phyloP scores from a whole-genome alignment of 1,140 invertebrate genomes.

The Atta texana region DNA sequence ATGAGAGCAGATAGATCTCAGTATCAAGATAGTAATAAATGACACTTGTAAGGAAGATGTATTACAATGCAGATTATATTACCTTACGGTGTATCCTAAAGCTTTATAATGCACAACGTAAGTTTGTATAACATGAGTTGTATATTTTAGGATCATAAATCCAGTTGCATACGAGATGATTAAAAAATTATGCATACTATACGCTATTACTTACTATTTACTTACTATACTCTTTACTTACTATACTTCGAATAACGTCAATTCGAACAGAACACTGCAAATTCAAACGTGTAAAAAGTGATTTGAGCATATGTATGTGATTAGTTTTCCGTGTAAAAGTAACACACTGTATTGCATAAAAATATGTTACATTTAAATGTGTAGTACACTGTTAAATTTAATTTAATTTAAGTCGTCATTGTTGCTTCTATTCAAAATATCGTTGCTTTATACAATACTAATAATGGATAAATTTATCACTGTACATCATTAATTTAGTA shows the following conservation, averaged over 20 bases:
- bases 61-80: constrained; percentile 51
- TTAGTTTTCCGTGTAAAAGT: too few relatives aligned
- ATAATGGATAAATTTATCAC: too few relatives aligned
- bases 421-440: too few relatives aligned
- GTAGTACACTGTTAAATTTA: too few relatives aligned
- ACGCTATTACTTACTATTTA: background rate
- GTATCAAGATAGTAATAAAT: constrained; percentile 42
- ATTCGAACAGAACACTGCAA: background rate
- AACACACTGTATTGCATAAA: too few relatives aligned
- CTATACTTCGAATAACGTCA: background rate
- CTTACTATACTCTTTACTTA: background rate
- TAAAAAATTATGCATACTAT: constrained; percentile 45
- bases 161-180: constrained; percentile 19
- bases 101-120: background rate
- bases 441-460: too few relatives aligned
- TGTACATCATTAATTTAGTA: too few relatives aligned
- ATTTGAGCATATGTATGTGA: too few relatives aligned
- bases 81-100: constrained; percentile 15
- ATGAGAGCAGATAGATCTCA: constrained; percentile 22
- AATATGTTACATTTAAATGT: too few relatives aligned
- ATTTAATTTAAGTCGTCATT: too few relatives aligned
- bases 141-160: constrained; percentile 19
- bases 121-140: background rate
- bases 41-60: constrained; percentile 46
- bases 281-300: too few relatives aligned